Evolutionary conservation across 2,113 vertebrate genomes (phyloP).

Genomic region (Argyrosomus japonicus): DNA sequence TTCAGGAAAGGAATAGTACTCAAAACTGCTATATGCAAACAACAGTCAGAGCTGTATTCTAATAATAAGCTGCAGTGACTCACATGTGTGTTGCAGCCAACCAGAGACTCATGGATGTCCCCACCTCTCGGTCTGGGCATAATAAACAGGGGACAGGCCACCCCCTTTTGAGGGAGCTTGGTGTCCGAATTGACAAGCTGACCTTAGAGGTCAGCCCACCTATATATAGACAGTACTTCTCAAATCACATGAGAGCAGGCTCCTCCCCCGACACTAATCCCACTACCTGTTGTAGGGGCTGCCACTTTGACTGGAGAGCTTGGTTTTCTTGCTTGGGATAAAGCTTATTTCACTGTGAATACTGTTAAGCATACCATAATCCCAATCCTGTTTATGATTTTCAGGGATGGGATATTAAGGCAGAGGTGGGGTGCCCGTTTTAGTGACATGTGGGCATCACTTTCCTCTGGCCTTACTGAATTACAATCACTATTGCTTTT

Average conservation of each 20-base stretch:
- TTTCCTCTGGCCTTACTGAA: background rate
- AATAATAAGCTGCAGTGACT: background rate
- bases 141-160: background rate
- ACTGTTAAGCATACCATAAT: background rate
- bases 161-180: constrained; percentile 12
- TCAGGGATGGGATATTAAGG: background rate
- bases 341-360: background rate
- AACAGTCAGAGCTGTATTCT: background rate
- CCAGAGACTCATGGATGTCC: background rate
- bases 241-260: constrained; percentile 20
- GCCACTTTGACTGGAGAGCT: background rate
- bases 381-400: background rate
- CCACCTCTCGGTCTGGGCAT: background rate
- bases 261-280: background rate
- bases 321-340: background rate
- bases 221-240: constrained; percentile 56
- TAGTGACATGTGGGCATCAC: background rate
- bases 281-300: background rate
- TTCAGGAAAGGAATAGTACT: background rate
- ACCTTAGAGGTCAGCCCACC: constrained; percentile 29
- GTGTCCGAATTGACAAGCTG: constrained; percentile 15
- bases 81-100: background rate
- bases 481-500: background rate
- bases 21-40: constrained; percentile 9
- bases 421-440: background rate